These are phyloP conservation scores for Tipula unca DNA, from an alignment of 2,888 invertebrate genomes.

Conservation along the genomic window DNA sequence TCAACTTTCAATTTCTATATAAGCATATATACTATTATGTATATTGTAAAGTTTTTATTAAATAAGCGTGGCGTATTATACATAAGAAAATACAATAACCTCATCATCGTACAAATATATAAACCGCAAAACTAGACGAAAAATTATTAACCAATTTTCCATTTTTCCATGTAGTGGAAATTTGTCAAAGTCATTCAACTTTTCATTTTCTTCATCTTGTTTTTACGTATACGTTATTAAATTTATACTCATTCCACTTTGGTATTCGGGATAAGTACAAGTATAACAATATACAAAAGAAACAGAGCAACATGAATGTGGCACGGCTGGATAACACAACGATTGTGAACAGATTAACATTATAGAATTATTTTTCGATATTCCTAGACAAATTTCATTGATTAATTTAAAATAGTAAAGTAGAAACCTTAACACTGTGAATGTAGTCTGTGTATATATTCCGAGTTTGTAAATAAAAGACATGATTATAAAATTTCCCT, in stretches of 20 bases:
- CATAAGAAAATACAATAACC: not conserved
- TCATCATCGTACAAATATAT: not conserved
- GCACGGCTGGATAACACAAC: not conserved
- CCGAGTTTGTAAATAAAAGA: not conserved
- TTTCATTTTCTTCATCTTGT: not conserved
- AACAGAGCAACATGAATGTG: not conserved
- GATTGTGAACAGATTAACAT: not conserved
- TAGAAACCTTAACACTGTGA: not conserved
- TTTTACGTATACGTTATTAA: not conserved
- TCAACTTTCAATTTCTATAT: not conserved
- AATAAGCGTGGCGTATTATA: not conserved
- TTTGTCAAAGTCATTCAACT: not conserved
- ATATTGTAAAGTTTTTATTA: not conserved
- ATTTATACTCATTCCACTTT: not conserved
- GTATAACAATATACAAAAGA: not conserved
- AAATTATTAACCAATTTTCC: not conserved
- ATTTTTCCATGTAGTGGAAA: not conserved
- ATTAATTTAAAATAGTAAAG: not conserved
- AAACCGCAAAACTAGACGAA: not conserved
- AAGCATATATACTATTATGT: not conserved
- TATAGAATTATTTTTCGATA: too few species aligned
- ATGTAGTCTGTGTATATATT: too few species aligned
- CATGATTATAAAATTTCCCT: not conserved
- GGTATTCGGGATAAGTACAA: not conserved
- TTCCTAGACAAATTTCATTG: too few species aligned